A percentile compares a stretch with the other conserved stretches of the same genome.
These are phyloP conservation scores for Halcyon chelicuti DNA, from an alignment of 2,797 vertebrate genomes.

Conservation along the genomic window DNA sequence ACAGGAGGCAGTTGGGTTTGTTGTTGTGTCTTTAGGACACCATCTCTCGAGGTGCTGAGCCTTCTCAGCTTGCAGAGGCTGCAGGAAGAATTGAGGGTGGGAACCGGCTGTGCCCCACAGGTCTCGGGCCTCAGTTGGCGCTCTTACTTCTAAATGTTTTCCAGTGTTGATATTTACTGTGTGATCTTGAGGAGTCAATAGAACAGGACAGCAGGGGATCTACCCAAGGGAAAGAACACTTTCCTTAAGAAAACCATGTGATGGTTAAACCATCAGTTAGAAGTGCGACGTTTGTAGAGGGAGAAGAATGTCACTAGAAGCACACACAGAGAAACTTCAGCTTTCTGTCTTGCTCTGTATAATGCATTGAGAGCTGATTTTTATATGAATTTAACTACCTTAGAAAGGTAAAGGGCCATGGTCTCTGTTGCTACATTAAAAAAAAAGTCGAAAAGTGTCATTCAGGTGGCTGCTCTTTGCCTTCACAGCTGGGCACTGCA, in stretches of 20 bases:
- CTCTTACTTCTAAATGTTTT: background rate
- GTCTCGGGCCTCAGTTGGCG: background rate
- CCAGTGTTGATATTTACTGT: background rate
- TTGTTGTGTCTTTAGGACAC: background rate
- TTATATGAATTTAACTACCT: background rate
- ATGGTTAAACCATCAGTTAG: background rate
- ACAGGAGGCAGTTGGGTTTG: background rate
- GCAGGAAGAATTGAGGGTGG: background rate
- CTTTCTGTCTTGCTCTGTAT: background rate
- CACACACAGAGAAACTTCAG: background rate
- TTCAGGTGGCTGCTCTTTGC: background rate
- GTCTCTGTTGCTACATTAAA: background rate
- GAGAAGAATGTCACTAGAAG: background rate
- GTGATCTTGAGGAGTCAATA: background rate
- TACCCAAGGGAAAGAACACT: background rate
- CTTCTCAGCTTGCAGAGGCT: conserved; percentile 22
- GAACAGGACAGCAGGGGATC: background rate
- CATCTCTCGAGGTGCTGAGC: background rate
- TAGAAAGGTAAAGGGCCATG: background rate
- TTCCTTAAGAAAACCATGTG: background rate
- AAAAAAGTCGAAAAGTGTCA: background rate
- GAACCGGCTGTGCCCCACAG: background rate
- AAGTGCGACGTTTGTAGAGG: background rate
- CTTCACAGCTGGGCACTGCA: background rate
- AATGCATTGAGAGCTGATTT: background rate